Base-by-base conservation (phyloP, 2,797 vertebrate genomes). In the Tapirus indicus region DNA sequence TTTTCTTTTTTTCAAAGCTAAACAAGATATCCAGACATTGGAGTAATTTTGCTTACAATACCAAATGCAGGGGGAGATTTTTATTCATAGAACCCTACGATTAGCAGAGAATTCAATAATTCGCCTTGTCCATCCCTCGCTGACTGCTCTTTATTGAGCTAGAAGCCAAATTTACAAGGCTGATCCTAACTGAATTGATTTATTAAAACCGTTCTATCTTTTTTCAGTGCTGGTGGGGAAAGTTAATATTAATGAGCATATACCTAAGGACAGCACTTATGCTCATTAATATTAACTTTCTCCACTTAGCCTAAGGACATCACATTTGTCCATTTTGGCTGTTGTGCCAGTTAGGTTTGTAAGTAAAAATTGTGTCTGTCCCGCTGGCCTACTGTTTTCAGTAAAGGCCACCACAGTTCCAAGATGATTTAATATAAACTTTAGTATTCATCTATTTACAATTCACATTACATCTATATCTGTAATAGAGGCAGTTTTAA, bases 161-260 rank as follows among this genome's bases (percentile, higher is more conserved):
- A 54, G 44, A 88, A 93, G 56, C 21, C 35, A 56, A 11, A 72
- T 82, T 29, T 56, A 68, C 17, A 77, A 89, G 32, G 47, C 38
- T 87, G 58, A 60, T 72, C 83, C 23, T 74, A 85, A 90, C 44
- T 60, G 69, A 58, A 87, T 84, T n/a, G 69, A 68, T 66, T 60
- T 85, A 58, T 66, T 49, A 69, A 78, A 68, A 52, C 17, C 52
- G 8, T 62, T 90, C 20, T 44, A 35, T 83, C 86, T 79, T 89
- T 86, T 89, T 88, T 2, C 16, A 72, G 54, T 52, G 64, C 56
- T 90, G 7, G 2, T 49, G 23, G 25, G 10, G 9, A 88, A 85
- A 88, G 25, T 77, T 95, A 88, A 92, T 69, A 85, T 94, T 95
- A 60, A 93, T 38, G 5, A 86, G 11, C 44, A 18, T 60, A 49